Conservation (phyloP, 2,113 vertebrate genomes). For the Elephas maximus region DNA sequence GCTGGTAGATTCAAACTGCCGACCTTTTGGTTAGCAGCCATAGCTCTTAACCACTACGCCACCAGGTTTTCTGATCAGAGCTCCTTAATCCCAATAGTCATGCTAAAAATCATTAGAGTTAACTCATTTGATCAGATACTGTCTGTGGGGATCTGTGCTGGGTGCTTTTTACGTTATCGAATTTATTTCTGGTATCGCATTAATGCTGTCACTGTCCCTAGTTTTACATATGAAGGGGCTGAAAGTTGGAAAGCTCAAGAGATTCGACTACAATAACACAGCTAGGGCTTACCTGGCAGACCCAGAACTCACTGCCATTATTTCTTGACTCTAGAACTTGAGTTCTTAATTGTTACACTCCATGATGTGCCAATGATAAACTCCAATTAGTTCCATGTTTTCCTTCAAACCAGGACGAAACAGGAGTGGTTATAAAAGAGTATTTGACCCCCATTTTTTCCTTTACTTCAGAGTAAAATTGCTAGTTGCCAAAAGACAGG, state of each 20-base stretch:
- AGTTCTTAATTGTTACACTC: neutral
- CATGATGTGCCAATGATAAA: neutral
- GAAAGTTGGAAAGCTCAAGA: neutral
- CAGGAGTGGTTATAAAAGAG: neutral
- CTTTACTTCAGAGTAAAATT: constrained; percentile 3
- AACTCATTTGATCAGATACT: neutral
- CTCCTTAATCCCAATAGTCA: no score
- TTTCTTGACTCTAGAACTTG: neutral
- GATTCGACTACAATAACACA: neutral
- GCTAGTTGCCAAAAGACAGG: neutral
- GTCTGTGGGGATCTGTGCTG: accelerated
- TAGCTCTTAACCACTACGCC: no score
- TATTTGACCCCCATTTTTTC: neutral
- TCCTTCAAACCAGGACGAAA: neutral
- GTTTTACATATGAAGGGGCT: neutral
- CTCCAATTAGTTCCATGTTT: neutral
- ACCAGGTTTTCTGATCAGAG: neutral
- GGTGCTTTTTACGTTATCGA: neutral
- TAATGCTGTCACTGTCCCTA: neutral
- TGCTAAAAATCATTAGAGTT: neutral
- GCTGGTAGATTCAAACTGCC: neutral
- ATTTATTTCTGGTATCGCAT: neutral
- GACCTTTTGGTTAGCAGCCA: no score
- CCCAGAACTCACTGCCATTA: no score
- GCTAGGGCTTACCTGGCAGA: accelerated